Conservation (phyloP, 2,888 invertebrate species). For the Cylindroiulus punctatus region DNA sequence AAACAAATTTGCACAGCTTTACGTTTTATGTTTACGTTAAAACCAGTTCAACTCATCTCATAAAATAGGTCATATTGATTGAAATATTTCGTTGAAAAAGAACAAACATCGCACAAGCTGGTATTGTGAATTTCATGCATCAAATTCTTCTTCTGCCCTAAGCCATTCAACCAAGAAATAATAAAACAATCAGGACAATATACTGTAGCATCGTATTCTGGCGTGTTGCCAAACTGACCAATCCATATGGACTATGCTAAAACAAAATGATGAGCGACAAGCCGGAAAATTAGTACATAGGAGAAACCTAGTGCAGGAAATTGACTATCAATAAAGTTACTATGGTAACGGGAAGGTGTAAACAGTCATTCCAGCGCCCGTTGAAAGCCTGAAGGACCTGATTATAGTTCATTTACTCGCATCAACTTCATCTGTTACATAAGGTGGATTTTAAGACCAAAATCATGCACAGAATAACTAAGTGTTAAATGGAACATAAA, state of each 20-base stretch:
- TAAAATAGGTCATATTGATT: too few species aligned
- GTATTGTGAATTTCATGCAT: background rate
- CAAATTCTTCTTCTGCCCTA: background rate
- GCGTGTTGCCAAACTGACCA: constrained; percentile 13
- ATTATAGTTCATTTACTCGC: constrained; percentile 30
- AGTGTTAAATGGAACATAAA: background rate
- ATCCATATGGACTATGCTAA: background rate
- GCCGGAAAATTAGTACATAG: background rate
- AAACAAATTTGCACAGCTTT: too few species aligned
- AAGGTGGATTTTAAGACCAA: background rate
- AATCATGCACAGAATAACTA: background rate
- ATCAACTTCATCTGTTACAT: constrained; percentile 8
- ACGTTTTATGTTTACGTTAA: too few species aligned
- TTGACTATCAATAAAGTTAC: constrained; percentile 42
- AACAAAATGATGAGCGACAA: constrained; percentile 34
- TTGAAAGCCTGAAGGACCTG: background rate
- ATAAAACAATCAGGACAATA: background rate
- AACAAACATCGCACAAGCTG: too few species aligned
- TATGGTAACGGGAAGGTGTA: constrained; percentile 34
- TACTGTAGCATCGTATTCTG: background rate
- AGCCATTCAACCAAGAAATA: background rate
- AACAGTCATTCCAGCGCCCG: constrained; percentile 20
- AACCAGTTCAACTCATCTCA: too few species aligned
- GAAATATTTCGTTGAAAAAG: too few species aligned
- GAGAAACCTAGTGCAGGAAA: background rate